Base-by-base conservation (phyloP, 2,113 vertebrate genomes). In the Chionodraco myersi region DNA sequence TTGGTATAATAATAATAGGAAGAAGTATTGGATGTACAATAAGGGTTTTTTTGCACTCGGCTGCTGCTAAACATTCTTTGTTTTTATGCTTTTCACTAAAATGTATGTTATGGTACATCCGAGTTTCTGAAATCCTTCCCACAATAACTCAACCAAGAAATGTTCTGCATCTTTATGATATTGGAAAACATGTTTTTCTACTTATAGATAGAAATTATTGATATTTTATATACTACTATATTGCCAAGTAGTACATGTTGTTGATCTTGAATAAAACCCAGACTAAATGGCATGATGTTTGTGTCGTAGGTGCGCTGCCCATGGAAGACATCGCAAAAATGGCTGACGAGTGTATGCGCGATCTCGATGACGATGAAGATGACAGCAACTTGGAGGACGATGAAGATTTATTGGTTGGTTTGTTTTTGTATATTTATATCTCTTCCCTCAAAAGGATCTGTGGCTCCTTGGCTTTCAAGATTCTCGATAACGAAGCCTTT, bases 301-400 rank as follows among this genome's bases (percentile, higher is more conserved):
- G 49, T 92, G 71, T 88, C 64, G 12, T 64, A 99, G 97, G 90
- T 21, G 96, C 97, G 8, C 86, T 99, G 85, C 97, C 97, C 12
- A 97, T 99, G 97, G 96, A 97, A 58, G 96, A 98, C 79, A 99
- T 99, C 6, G 95, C 96, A 87, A 97, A 94, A 91, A 93, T 99
- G 96, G 97, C 97, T 0, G 96, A 96, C 0, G 96, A 96, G 54
- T 99, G 98, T 76, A 97, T 99, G 97, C 96, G 77, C 89, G 97
- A 99, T 41, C 52, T 95, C 64, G 94, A 97, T n/a, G 96, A 96
- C 3, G 95, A 96, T 4, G 96, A 95, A 0, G 95, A 96, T 0
- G 96, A 95, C 26, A 86, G 89, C 0, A 58, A 93, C 67, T 64
- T 95, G 45, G 95, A 95, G 74, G 94, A 96, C 1, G 97, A 97